These are phyloP conservation scores for Leptatherina wallacei DNA, from an alignment of 2,797 vertebrate species.

Conservation along the genomic window DNA sequence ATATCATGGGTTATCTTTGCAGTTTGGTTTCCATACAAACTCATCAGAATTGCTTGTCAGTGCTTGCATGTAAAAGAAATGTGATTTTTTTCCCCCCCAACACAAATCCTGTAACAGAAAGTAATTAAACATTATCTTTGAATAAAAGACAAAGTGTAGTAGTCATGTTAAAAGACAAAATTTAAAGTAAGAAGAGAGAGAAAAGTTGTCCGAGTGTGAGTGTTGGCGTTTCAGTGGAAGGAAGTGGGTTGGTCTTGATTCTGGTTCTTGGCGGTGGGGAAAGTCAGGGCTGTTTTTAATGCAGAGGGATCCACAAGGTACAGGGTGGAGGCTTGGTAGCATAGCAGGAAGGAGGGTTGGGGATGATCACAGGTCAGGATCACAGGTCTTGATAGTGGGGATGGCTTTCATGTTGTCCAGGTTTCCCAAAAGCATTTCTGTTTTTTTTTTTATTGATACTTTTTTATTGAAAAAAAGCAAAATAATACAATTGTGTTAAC, in stretches of 20 bases:
- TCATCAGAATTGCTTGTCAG: neutral
- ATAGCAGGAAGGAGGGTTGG: constrained; percentile 8
- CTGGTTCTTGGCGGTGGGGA: constrained; percentile 2
- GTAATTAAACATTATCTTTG: neutral
- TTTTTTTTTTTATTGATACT: no score
- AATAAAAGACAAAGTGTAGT: neutral
- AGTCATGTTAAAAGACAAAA: constrained; percentile 10
- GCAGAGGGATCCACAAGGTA: constrained; percentile 39
- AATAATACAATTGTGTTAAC: no score
- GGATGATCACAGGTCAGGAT: constrained; percentile 25
- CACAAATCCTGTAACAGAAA: neutral
- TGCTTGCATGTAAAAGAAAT: neutral
- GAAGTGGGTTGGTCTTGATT: neutral
- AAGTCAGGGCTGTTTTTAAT: constrained; percentile 26
- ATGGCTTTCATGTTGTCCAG: constrained; percentile 25
- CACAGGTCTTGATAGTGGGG: constrained; percentile 31
- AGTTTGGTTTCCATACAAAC: neutral
- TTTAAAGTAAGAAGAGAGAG: constrained; percentile 25
- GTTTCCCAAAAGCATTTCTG: constrained; percentile 72
- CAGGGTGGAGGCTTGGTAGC: constrained; percentile 18
- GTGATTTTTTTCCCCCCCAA: neutral
- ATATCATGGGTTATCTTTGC: neutral
- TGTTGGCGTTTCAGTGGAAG: constrained; percentile 15
- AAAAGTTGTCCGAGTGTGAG: constrained; percentile 7
- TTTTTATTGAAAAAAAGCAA: no score